A percentile compares a stretch with the other conserved stretches of the same genome.
These are phyloP conservation scores for Odontophorus gujanensis DNA, from an alignment of 2,113 vertebrate genomes.

Conservation along the genomic window DNA sequence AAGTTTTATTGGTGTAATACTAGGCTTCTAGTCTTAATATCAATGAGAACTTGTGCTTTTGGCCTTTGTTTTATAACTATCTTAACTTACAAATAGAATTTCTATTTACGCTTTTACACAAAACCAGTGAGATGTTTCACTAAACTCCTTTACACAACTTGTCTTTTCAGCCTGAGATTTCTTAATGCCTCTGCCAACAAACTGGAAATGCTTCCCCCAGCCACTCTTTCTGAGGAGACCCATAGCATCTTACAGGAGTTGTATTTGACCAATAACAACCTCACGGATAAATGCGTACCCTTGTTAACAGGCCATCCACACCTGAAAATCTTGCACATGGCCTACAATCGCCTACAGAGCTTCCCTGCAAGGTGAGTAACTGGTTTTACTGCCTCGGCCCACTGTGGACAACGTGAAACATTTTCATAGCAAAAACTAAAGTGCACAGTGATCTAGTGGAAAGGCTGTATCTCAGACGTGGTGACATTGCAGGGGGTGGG, in stretches of 20 bases:
- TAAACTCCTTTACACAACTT: conserved; percentile 14
- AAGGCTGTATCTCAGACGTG: background rate
- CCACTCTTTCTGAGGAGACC: conserved; percentile 93
- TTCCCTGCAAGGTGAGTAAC: conserved; percentile 91
- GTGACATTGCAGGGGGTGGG: background rate
- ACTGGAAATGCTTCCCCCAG: conserved; percentile 92
- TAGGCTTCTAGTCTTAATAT: background rate
- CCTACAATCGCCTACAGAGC: conserved; percentile 95
- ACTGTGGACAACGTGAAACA: background rate
- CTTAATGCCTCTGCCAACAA: conserved; percentile 96
- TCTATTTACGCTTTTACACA: background rate
- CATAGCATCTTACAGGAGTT: conserved; percentile 93
- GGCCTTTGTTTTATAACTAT: background rate
- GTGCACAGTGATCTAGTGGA: background rate
- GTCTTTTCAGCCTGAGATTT: conserved; percentile 86
- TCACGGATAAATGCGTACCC: conserved; percentile 96
- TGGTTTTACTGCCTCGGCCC: background rate
- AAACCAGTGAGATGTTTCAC: background rate
- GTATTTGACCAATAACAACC: conserved; percentile 94
- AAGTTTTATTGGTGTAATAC: background rate
- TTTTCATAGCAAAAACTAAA: background rate
- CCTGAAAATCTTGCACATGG: conserved; percentile 94
- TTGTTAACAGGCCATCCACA: conserved; percentile 91
- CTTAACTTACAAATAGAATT: background rate
- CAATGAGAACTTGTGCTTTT: background rate